Conservation (phyloP, 2,113 vertebrate species). For the Myotis davidii region DNA sequence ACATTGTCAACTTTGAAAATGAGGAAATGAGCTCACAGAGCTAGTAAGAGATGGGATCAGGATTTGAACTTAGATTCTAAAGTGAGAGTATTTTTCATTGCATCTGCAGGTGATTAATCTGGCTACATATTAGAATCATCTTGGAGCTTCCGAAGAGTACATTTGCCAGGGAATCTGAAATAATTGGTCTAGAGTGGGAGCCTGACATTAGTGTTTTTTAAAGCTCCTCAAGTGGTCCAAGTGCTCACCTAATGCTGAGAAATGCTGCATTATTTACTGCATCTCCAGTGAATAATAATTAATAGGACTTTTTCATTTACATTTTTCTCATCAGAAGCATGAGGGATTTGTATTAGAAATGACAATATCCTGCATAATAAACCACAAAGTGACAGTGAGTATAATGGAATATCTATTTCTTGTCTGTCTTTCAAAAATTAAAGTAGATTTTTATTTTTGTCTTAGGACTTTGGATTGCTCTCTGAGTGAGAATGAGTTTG, state of each 20-base stretch:
- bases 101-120: slow-evolving; percentile 29
- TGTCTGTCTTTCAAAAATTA: neutral
- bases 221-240: neutral
- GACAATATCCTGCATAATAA: neutral
- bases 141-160: neutral
- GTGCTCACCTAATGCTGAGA: neutral
- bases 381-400: neutral
- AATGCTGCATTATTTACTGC: neutral
- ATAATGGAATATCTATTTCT: neutral
- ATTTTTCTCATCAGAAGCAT: slow-evolving; percentile 30
- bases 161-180: neutral
- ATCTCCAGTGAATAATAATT: neutral
- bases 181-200: neutral
- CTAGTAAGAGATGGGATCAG: neutral
- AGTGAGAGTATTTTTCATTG: slow-evolving; percentile 19
- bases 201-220: neutral
- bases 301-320: neutral
- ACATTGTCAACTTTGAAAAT: slow-evolving; percentile 15
- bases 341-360: slow-evolving; percentile 26
- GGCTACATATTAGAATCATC: neutral
- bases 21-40: slow-evolving; percentile 38
- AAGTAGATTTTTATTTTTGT: slow-evolving; percentile 33
- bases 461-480: neutral
- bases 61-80: slow-evolving; percentile 47
- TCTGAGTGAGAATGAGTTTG: slow-evolving; percentile 8